Percentiles rank a stretch among this genome's conserved stretches.
Evolutionary conservation across 2,888 invertebrate genomes (phyloP).

Genomic region (Horisme vitalbata): DNA sequence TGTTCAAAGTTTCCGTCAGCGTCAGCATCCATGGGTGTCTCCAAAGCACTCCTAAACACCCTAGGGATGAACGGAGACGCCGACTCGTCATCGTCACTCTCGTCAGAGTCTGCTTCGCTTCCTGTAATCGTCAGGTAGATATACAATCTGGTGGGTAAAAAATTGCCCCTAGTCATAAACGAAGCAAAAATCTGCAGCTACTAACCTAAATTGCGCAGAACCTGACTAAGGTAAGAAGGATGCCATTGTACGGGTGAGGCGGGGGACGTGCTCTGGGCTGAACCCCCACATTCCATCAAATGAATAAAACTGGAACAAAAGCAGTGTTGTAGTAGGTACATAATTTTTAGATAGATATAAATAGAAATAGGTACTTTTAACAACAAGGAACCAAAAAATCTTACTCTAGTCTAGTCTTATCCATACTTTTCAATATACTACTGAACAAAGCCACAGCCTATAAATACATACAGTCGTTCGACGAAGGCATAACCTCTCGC

Average conservation of each 20-base stretch:
- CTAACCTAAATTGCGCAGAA: too few relatives aligned
- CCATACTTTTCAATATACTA: too few relatives aligned
- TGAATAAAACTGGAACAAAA: slow-evolving; percentile 3
- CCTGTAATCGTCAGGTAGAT: neutral
- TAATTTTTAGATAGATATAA: slow-evolving; percentile 1
- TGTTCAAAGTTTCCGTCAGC: too few relatives aligned
- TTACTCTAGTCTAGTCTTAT: too few relatives aligned
- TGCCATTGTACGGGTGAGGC: too few relatives aligned
- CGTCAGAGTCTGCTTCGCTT: slow-evolving; percentile 1
- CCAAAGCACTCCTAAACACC: slow-evolving; percentile 1
- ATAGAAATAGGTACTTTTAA: too few relatives aligned
- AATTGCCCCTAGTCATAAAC: too few relatives aligned
- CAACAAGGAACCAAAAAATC: too few relatives aligned
- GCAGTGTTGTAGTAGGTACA: neutral
- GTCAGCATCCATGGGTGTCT: slow-evolving; percentile 3
- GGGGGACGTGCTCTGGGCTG: neutral
- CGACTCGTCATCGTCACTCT: neutral
- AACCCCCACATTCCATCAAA: neutral
- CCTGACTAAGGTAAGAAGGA: neutral
- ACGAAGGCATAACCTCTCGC: too few relatives aligned
- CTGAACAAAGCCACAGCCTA: too few relatives aligned
- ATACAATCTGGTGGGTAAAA: neutral
- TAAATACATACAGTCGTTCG: too few relatives aligned
- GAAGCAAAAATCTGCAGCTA: too few relatives aligned
- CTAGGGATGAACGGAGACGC: neutral